These are phyloP conservation scores for Chloroceryle amazona DNA, from an alignment of 2,797 vertebrate species.

Conservation along the genomic window DNA sequence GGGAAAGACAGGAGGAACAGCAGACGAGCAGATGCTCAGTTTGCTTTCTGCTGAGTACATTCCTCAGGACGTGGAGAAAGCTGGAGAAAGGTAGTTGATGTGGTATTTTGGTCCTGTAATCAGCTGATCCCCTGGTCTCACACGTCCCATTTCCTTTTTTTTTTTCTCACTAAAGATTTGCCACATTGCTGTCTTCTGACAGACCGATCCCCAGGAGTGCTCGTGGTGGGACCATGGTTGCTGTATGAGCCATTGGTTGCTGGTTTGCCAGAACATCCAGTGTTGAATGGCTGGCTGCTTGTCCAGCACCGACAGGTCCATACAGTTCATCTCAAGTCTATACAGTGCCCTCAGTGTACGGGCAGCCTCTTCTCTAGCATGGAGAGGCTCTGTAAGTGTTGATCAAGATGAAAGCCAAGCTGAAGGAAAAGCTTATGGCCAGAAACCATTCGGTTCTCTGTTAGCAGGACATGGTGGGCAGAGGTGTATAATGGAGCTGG, in stretches of 20 bases:
- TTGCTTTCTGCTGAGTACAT: not conserved
- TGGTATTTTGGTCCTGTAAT: not conserved
- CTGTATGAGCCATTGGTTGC: not conserved
- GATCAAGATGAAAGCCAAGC: not conserved
- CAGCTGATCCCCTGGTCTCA: rapidly evolving
- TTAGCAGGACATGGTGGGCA: not conserved
- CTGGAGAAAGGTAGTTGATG: not conserved
- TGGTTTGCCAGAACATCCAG: not conserved
- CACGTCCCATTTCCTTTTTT: not conserved
- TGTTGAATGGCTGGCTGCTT: not conserved
- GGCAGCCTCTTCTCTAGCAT: not conserved
- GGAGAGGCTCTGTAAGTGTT: rapidly evolving
- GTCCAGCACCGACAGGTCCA: not conserved
- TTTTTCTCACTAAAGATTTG: not conserved
- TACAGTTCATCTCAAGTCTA: not conserved
- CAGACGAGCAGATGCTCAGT: not conserved
- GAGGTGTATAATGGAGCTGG: rapidly evolving
- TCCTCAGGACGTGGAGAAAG: not conserved
- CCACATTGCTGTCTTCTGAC: not conserved
- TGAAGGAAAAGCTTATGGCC: not conserved
- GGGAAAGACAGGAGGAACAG: not conserved
- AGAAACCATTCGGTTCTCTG: rapidly evolving
- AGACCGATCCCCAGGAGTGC: not conserved
- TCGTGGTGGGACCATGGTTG: not conserved
- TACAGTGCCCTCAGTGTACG: not conserved